Base-by-base conservation (phyloP, 2,797 vertebrate species). In the Dipus sagitta region DNA sequence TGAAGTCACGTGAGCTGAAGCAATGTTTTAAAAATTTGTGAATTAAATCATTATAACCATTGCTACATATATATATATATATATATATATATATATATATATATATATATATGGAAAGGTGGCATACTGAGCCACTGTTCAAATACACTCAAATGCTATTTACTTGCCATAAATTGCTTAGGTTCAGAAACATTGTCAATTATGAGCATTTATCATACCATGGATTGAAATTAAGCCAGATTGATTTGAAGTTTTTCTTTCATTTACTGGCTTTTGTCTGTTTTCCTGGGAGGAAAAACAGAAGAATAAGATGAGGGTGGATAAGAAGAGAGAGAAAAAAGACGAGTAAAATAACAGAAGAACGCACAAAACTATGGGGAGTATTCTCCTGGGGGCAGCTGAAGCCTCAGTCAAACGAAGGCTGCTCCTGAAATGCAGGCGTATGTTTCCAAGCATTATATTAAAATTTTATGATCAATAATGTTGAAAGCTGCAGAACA, bases 391-490 rank as follows among this genome's bases (percentile, higher is more conserved):
- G 67, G 52, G 96, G 42, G 54, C 62, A 95, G 86, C 96, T 85
- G 82, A 93, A 58, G 74, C 96, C 91, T 97, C 95, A 98, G 97
- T 98, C 97, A 98, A 96, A 97, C 38, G 0, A 54, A 88, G 75
- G 58, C 76, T 86, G 68, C 96, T 98, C 93, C 97, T 97, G 97
- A 98, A 98, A 98, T 96, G 94, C 92, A 96, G 96, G 87, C 77
- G 94, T 98, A 96, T 2, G 0, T 97, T 98, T 98, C 97, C 97
- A 97, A 98, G 97, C 95, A 96, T 97, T 97, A 97, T 98, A 98
- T 98, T 98, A 98, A 98, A 98, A 97, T 98, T 98, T 98, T 96
- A 98, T 98, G 97, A 98, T 98, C 97, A 98, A 97, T 98, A 98
- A 96, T 58, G 92, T 96, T 98, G 97, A 97, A 98, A 97, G 95